These are phyloP conservation scores for Tupaia chinensis DNA, from an alignment of 2,113 vertebrate species.

Conservation along the genomic window DNA sequence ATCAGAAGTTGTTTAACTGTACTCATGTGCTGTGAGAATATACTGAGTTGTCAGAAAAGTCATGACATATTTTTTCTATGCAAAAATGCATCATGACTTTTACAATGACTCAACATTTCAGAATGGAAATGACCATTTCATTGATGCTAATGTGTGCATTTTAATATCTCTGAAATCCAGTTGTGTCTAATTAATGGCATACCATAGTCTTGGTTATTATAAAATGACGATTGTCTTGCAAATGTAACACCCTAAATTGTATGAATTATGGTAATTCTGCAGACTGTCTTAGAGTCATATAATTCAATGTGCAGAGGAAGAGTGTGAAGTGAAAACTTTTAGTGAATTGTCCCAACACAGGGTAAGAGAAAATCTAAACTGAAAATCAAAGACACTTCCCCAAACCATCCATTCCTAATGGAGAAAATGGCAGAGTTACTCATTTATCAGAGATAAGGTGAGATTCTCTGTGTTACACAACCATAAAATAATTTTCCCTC, in stretches of 20 bases:
- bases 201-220: background rate
- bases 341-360: background rate
- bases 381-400: background rate
- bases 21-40: background rate
- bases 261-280: background rate
- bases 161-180: conserved; percentile 20
- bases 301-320: background rate
- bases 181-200: background rate
- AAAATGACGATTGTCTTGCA: background rate
- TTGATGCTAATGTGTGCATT: background rate
- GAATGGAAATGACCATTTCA: background rate
- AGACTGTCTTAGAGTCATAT: background rate
- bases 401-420: background rate
- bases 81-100: no score
- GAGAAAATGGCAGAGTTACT: background rate
- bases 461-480: background rate
- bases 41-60: background rate
- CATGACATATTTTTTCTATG: no score
- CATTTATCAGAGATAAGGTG: background rate
- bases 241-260: background rate
- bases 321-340: background rate
- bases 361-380: background rate
- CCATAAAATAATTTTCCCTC: background rate
- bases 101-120: background rate
- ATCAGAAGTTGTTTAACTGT: conserved; percentile 22